Percentiles rank a stretch among this genome's conserved stretches.
These are phyloP conservation scores for Trichopria drosophilae DNA, from an alignment of 2,888 invertebrate species.

Conservation along the genomic window DNA sequence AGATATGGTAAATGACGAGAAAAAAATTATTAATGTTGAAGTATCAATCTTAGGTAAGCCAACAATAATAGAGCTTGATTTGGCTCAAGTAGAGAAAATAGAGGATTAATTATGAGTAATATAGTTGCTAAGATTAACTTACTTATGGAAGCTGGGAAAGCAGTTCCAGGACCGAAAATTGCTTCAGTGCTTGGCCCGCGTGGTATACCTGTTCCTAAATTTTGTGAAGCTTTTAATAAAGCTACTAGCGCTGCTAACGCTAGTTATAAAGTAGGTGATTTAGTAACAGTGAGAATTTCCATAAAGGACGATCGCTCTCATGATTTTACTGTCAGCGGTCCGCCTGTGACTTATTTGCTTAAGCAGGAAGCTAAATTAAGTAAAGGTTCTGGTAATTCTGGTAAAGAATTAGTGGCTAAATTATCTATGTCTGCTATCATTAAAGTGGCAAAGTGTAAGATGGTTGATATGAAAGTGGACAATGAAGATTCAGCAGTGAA, in stretches of 20 bases:
- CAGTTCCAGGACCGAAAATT: slow-evolving; percentile 9
- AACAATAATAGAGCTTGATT: slow-evolving; percentile 11
- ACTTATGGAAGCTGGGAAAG: slow-evolving; percentile 11
- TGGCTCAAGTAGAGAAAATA: slow-evolving; percentile 12
- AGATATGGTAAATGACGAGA: slow-evolving; percentile 3
- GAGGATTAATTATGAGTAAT: slow-evolving; percentile 13
- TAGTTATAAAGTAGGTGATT: slow-evolving; percentile 6
- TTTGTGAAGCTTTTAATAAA: slow-evolving; percentile 14
- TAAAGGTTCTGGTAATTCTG: slow-evolving; percentile 12
- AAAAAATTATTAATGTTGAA: slow-evolving; percentile 8
- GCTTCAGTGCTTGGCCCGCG: slow-evolving; percentile 8
- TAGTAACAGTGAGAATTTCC: slow-evolving; percentile 6
- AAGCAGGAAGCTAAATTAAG: slow-evolving; percentile 1
- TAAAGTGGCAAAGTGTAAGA: slow-evolving; percentile 12
- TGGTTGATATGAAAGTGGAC: slow-evolving; percentile 14
- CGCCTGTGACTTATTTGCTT: slow-evolving; percentile 12
- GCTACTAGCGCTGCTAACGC: too few relatives aligned
- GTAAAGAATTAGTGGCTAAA: slow-evolving; percentile 12
- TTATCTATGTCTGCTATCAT: slow-evolving; percentile 1
- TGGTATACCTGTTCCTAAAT: slow-evolving; percentile 6
- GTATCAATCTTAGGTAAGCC: slow-evolving; percentile 13
- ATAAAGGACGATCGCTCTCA: slow-evolving; percentile 6
- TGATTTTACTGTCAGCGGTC: slow-evolving; percentile 7
- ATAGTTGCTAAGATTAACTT: slow-evolving; percentile 14
- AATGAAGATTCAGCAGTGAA: slow-evolving; percentile 8